phyloP scores from a whole-genome alignment of 2,113 vertebrate genomes.

The Dasyurus viverrinus region DNA sequence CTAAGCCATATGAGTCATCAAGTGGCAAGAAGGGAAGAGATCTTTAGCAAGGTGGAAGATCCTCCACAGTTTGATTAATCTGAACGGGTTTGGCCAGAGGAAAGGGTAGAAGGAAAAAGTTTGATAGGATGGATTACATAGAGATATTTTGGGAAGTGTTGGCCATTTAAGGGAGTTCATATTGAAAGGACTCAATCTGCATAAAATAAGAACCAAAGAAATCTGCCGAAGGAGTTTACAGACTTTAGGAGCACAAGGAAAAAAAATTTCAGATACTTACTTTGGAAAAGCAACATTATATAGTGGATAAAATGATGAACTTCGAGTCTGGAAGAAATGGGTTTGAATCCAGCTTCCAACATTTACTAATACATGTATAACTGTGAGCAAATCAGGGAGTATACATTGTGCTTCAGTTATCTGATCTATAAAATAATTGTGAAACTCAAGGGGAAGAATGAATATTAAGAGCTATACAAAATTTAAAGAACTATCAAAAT shows the following conservation, averaged over 20 bases:
- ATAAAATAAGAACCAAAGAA: neutral
- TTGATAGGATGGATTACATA: neutral
- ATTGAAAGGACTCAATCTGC: neutral
- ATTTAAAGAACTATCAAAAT: neutral
- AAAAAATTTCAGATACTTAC: neutral
- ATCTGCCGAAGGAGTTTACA: neutral
- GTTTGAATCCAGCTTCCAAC: neutral
- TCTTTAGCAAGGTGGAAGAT: neutral
- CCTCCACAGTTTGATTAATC: neutral
- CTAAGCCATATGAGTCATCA: neutral
- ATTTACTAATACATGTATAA: neutral
- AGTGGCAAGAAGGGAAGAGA: neutral
- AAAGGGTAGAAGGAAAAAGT: neutral
- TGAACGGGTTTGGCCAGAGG: neutral
- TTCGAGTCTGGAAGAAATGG: neutral
- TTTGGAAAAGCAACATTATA: neutral
- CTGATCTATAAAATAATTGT: neutral
- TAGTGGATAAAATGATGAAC: neutral
- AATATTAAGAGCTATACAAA: neutral
- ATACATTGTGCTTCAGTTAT: neutral
- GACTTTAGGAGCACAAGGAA: neutral
- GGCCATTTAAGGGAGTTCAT: neutral
- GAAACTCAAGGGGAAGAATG: neutral
- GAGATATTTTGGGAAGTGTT: neutral
- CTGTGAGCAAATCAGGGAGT: neutral